Percentiles rank a stretch among this genome's conserved stretches.
These are phyloP conservation scores for Hyaena hyaena DNA, from an alignment of 2,113 vertebrate genomes.

Conservation along the genomic window DNA sequence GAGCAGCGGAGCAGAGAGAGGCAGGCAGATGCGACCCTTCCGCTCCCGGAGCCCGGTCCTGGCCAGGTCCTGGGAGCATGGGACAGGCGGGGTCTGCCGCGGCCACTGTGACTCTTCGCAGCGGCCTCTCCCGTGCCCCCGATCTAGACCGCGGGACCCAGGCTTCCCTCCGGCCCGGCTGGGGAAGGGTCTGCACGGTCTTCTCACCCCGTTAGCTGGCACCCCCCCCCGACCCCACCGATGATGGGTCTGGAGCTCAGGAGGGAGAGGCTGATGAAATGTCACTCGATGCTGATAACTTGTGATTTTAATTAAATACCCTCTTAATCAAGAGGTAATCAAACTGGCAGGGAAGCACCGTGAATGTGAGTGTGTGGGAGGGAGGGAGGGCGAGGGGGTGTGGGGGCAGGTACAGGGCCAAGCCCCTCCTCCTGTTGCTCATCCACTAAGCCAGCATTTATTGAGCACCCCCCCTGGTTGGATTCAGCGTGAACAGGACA, in stretches of 20 bases:
- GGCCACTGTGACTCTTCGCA: rapidly evolving
- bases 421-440: neutral
- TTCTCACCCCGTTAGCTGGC: rapidly evolving
- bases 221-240: rapidly evolving
- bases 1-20: too few species aligned
- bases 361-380: neutral
- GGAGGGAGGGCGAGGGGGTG: neutral
- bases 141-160: neutral
- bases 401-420: too few species aligned
- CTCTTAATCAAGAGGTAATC: constrained; percentile 55
- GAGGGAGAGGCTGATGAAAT: neutral
- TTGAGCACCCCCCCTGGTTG: neutral
- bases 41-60: neutral
- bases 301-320: constrained; percentile 56
- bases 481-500: rapidly evolving
- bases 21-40: neutral
- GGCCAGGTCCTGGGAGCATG: neutral
- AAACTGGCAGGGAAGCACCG: neutral
- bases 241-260: rapidly evolving
- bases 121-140: neutral
- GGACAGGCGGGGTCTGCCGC: rapidly evolving
- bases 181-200: neutral
- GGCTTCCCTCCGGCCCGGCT: neutral
- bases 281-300: neutral
- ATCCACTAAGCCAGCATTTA: neutral